Evolutionary conservation across 2,113 vertebrate genomes (phyloP), one percentile per base, ranked within the genome.

Genomic region (Leptocoma aspasia): DNA sequence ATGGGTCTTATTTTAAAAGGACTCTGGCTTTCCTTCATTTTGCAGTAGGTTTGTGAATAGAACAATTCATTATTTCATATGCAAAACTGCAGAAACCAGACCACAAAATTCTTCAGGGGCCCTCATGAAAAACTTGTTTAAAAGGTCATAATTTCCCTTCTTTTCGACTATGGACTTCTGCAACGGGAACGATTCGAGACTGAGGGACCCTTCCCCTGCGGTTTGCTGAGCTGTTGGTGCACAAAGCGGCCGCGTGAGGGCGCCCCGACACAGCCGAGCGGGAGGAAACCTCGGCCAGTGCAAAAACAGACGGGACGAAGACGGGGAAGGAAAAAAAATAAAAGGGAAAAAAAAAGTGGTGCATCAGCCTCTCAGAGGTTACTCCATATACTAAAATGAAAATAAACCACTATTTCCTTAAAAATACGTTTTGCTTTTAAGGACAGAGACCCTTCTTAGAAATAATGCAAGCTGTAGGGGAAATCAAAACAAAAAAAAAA

Each of bases 231-330:
- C 44, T 63, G 75, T 0, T 27, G 47, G 15, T 23, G 44, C 11
- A 68, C n/a, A 14, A 1, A 12, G 3, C 4, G 13, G 82, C 85
- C 82, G 2, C 5, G 7, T 1, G 94, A 80, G 90, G 93, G 96
- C 92, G 52, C 82, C 52, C 75, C 24, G 7, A 52, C 50, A 87
- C 60, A 17, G 37, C 11, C 17, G n/a, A 6, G 15, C 0, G 3
- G 15, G 3, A 7, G 8, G 15, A 21, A 1, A 13, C 10, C 4
- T 0, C 1, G 4, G n/a, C 44, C 63, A 14, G 4, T 5, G 6
- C 21, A 23, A 13, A 30, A 23, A 5, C 16, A 2, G 1, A 24
- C 11, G 4, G 15, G 2, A 9, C 18, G 11, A 5, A 14, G 8
- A 2, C 2, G 15, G 5, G 2, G 3, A 15, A 6, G 10, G 9